These are phyloP conservation scores for Cynocephalus volans DNA, from an alignment of 2,113 vertebrate species.

Conservation along the genomic window DNA sequence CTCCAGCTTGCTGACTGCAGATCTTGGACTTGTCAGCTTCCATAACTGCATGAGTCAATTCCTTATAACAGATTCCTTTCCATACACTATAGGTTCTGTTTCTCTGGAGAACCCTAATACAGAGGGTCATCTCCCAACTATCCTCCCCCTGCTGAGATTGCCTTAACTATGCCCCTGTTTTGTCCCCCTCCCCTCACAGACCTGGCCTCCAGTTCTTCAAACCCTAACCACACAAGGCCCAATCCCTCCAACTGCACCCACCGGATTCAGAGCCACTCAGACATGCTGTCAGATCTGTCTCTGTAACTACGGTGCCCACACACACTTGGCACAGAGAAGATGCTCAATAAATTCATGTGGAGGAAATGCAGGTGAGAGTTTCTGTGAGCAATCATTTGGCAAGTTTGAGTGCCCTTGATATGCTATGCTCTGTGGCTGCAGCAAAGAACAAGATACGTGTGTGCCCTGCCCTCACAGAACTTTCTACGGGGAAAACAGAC, in stretches of 20 bases:
- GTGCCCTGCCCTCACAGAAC: not conserved
- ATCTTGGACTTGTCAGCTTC: not conserved
- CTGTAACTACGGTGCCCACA: not conserved
- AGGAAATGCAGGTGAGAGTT: not conserved
- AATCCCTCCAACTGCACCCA: too few relatives aligned
- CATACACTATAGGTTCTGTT: not conserved
- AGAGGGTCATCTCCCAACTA: not conserved
- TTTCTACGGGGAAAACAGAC: not conserved
- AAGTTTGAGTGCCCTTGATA: rapidly evolving
- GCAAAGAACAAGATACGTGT: rapidly evolving
- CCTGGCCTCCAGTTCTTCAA: not conserved
- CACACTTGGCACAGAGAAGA: not conserved
- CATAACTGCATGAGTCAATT: not conserved
- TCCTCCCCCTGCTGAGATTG: not conserved
- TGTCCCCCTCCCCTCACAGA: rapidly evolving
- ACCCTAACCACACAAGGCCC: not conserved
- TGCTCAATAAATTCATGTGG: rapidly evolving
- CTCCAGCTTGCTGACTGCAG: not conserved
- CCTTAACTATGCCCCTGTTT: too few relatives aligned
- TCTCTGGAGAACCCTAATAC: not conserved
- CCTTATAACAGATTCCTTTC: not conserved
- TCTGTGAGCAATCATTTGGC: too few relatives aligned
- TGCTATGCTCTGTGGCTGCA: rapidly evolving
- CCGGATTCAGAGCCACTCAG: not conserved
- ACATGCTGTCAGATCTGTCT: not conserved